These are phyloP conservation scores for Papilio xuthus DNA, from an alignment of 1,140 invertebrate species.

Conservation along the genomic window DNA sequence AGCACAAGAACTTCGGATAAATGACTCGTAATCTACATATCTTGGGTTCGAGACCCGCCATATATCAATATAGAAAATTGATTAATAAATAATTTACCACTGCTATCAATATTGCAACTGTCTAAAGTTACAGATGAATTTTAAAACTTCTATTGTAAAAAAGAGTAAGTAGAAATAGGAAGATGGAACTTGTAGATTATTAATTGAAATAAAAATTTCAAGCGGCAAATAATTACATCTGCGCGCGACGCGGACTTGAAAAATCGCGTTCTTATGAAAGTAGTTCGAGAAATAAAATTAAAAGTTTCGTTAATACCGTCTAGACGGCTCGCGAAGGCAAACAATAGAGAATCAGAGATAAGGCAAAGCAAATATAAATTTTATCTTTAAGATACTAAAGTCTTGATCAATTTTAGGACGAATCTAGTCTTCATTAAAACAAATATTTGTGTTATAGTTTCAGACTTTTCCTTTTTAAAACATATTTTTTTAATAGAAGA, in stretches of 20 bases:
- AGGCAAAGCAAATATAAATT: slow-evolving; percentile 12
- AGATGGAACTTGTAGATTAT: background rate
- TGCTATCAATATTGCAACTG: background rate
- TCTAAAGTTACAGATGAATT: background rate
- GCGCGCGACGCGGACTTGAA: slow-evolving; percentile 10
- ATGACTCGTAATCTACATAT: too few relatives aligned
- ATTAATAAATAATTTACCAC: background rate
- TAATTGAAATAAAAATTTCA: slow-evolving; percentile 19
- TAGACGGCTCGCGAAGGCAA: slow-evolving; percentile 24
- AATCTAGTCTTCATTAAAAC: background rate
- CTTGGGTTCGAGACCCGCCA: too few relatives aligned
- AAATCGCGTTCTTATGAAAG: slow-evolving; percentile 7
- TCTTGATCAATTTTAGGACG: background rate
- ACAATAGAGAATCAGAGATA: slow-evolving; percentile 30
- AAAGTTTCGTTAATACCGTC: slow-evolving; percentile 28
- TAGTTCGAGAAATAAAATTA: slow-evolving; percentile 31
- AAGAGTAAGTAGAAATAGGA: background rate
- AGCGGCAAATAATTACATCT: slow-evolving; percentile 21
- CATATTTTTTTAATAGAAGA: too few relatives aligned
- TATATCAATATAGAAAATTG: too few relatives aligned
- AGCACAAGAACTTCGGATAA: too few relatives aligned
- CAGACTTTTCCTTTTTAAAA: too few relatives aligned
- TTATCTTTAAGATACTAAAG: background rate
- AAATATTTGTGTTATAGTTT: too few relatives aligned
- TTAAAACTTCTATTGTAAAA: background rate